Conservation (phyloP, 2,888 invertebrate species). For the Dasysyrphus albostriatus region DNA sequence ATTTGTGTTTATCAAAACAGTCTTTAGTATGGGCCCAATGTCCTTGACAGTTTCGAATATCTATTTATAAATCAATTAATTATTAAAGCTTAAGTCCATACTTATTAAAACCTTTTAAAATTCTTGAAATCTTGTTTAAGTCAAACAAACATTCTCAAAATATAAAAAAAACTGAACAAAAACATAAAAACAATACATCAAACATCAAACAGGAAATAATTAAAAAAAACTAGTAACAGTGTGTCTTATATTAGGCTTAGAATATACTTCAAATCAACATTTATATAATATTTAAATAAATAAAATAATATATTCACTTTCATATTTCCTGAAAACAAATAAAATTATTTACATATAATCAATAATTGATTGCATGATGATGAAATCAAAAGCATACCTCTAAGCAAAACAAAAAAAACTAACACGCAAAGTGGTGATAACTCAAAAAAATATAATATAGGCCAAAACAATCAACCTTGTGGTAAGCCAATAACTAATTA, state of each 20-base stretch:
- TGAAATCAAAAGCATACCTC: neutral
- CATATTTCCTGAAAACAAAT: constrained; percentile 2
- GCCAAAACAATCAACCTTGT: constrained; percentile 37
- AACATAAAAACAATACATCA: neutral
- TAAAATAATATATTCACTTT: constrained; percentile 20
- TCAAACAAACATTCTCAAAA: neutral
- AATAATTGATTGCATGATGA: constrained; percentile 9
- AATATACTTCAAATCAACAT: neutral
- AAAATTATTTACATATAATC: neutral
- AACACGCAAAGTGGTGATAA: constrained; percentile 29
- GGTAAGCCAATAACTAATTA: neutral
- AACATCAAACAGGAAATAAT: neutral
- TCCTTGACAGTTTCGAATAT: too few species aligned
- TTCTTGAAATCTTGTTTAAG: neutral
- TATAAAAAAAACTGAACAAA: neutral
- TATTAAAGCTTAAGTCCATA: too few species aligned
- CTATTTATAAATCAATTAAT: too few species aligned
- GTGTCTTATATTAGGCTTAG: neutral
- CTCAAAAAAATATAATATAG: constrained; percentile 14
- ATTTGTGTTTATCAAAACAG: too few species aligned
- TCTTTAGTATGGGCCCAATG: too few species aligned
- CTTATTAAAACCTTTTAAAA: neutral
- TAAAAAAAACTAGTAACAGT: neutral
- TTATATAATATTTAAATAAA: neutral
- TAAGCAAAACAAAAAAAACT: neutral